Base-by-base conservation (phyloP, 2,797 vertebrate species). In the Parauchenoglanis punctatus region DNA sequence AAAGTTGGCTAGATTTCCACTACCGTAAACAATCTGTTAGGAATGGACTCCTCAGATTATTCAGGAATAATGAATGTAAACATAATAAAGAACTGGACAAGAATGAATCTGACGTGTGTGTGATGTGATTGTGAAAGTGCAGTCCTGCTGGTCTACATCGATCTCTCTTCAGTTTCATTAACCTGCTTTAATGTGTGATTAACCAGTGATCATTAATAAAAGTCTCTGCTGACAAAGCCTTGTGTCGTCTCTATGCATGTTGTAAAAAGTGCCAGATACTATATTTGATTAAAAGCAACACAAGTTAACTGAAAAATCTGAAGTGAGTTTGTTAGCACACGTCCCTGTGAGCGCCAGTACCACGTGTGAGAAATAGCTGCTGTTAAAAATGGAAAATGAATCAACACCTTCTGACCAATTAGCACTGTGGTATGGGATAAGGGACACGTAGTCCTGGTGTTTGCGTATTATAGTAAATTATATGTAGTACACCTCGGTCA, bases 201-300 rank as follows among this genome's bases (percentile, higher is more conserved):
- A 85, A 85, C 31, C 8, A 46, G 46, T 63, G 58, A 85, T 86
- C 68, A 82, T 82, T 85, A 88, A 85, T 82, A 85, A 88, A 85
- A 80, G 7, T 67, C 70, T 63, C 31, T 25, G 11, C 85, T 84
- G 11, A 68, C 52, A 54, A 67, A 67, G 35, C 40, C 73, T 61
- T 3, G 23, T 54, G 67, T 85, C n/a, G 0, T 61, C 78, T 40
- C 31, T 84, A 20, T 49, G n/a, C 82, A 35, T 6, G 11, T 28
- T 65, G 11, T 13, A 15, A 67, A 31, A 65, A 65, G n/a, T 31
- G 61, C 10, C n/a, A 65, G 25, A 10, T 65, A 28, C 18, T 2
- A 5, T 17, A 1, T 35, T 68, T 20, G 0, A 18, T 40, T 40
- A 20, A 40, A 70, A 49, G 7, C 46, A 40, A 70, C 68, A 70